Evolutionary conservation across 1,140 invertebrate species (phyloP), one percentile per base, ranked within the genome.

Genomic region (Pentalonia nigronervosa): DNA sequence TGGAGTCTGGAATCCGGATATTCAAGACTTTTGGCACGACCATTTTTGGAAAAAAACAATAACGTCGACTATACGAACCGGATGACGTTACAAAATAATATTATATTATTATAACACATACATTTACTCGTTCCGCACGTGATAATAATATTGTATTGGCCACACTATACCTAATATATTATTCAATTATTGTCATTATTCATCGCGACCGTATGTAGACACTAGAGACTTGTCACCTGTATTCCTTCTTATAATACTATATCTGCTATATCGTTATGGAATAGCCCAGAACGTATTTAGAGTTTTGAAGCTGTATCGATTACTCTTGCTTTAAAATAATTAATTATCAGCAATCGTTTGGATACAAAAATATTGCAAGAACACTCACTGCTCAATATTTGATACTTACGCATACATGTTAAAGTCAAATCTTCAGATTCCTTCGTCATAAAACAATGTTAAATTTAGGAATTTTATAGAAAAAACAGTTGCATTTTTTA

Each of bases 1-100:
- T 76, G 60, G 60, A n/a, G 14, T 76, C n/a, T 76, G 60, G 60
- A 76, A 67, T n/a, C 60, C 60, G 60, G 60, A 76, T 76, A 76
- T n/a, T 7, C n/a, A 4, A 76, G 30, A 76, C 14, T 76, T n/a
- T 67, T 76, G 17, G 60, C n/a, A 34, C n/a, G 30, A 76, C 60
- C 60, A 76, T 76, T 76, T 76, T 76, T 76, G 30, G 11, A 76
- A 76, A 67, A 67, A 76, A 76, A 67, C 60, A 76, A 76, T 17
- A 76, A n/a, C 30, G 14, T 76, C 60, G 11, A n/a, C 14, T n/a
- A 17, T 76, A 41, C 4, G 30, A 0, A 34, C 60, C n/a, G 60
- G 60, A 76, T 34, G 60, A 76, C 60, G 60, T 30, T 34, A 76
- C 30, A 2, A 76, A 76, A 76, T 76, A 76, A 76, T 76, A 76